A percentile compares a stretch with the other conserved stretches of the same genome.
Evolutionary conservation across 2,888 invertebrate species (phyloP).

Genomic region (Diplazon laetatorius): DNA sequence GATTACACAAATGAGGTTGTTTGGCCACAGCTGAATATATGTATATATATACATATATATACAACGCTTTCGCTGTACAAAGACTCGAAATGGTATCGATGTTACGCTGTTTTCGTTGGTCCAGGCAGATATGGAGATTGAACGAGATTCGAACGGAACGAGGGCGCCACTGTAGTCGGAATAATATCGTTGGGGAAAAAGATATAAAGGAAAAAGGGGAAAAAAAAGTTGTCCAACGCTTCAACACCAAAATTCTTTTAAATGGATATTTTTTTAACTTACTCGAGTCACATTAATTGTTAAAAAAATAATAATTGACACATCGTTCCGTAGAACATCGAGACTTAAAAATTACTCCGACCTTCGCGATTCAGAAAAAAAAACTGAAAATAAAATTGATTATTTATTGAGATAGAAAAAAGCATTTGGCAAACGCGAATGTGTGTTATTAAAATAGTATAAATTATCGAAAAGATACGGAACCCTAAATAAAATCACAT

Average conservation of each 20-base stretch:
- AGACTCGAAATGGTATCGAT: slow-evolving; percentile 62
- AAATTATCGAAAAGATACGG: background rate
- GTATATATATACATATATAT: too few species aligned
- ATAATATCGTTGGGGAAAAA: slow-evolving; percentile 39
- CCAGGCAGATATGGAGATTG: slow-evolving; percentile 63
- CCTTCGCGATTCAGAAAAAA: too few species aligned
- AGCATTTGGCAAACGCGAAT: background rate
- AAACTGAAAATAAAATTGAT: too few species aligned
- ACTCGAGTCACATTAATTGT: background rate
- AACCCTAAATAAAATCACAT: too few species aligned
- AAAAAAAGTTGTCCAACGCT: slow-evolving; percentile 2
- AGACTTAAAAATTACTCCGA: too few species aligned
- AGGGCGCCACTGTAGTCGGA: background rate
- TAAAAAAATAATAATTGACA: too few species aligned
- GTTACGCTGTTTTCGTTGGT: slow-evolving; percentile 11
- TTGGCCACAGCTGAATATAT: slow-evolving; percentile 72
- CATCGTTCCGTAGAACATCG: too few species aligned
- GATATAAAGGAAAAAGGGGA: slow-evolving; percentile 14
- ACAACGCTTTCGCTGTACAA: slow-evolving; percentile 69
- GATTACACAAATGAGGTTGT: slow-evolving; percentile 79
- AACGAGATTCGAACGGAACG: slow-evolving; percentile 42
- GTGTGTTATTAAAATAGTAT: background rate
- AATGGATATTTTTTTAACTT: slow-evolving; percentile 29
- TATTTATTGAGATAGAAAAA: too few species aligned
- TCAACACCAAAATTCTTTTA: background rate